Conservation (phyloP, 2,888 invertebrate genomes). For the Steinernema carpocapsae region DNA sequence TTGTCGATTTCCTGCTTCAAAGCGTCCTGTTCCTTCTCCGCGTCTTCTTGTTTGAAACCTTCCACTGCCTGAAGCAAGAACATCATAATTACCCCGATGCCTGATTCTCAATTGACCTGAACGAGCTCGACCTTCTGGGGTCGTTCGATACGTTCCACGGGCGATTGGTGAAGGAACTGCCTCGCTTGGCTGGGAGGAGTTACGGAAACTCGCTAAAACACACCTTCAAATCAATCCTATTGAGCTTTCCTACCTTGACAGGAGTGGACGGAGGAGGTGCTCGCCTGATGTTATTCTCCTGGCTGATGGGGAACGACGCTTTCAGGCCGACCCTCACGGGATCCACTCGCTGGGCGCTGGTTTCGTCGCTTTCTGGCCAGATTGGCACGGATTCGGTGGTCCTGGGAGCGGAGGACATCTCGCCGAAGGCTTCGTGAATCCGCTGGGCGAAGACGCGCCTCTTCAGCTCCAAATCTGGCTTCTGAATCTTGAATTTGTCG, state of each 20-base stretch:
- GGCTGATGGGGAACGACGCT: slow-evolving; percentile 1
- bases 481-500: slow-evolving; percentile 28
- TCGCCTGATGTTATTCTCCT: slow-evolving; percentile 19
- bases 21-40: slow-evolving; percentile 20
- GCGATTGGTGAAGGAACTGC: slow-evolving; percentile 11
- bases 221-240: background rate
- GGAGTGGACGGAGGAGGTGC: slow-evolving; percentile 29
- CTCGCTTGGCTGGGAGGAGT: slow-evolving; percentile 16
- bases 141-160: background rate
- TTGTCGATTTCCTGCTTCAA: slow-evolving; percentile 31
- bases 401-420: background rate
- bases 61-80: slow-evolving; percentile 2
- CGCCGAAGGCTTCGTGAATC: slow-evolving; percentile 18
- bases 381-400: background rate
- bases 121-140: slow-evolving; percentile 9
- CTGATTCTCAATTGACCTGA: background rate
- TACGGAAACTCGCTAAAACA: background rate
- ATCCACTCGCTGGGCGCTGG: background rate
- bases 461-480: background rate
- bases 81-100: background rate
- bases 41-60: slow-evolving; percentile 3
- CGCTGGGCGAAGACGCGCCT: slow-evolving; percentile 26
- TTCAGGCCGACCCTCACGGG: background rate
- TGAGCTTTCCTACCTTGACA: background rate
- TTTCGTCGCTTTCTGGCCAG: background rate